Evolutionary conservation across 2,888 invertebrate genomes (phyloP), one percentile per base, ranked within the genome.

Genomic region (Charanyca ferruginea): DNA sequence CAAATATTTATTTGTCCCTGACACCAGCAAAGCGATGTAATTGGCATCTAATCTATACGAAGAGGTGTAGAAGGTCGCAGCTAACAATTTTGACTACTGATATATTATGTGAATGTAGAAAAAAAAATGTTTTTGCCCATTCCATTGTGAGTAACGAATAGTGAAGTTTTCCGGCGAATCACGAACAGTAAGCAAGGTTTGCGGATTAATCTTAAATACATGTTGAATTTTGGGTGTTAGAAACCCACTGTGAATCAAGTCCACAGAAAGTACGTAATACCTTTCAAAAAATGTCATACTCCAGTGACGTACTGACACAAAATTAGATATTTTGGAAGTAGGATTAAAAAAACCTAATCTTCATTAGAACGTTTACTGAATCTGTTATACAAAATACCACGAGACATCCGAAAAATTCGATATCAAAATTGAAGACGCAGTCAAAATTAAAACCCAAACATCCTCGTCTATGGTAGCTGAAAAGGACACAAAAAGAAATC

Each of bases 401-500:
- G n/a, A n/a, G n/a, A 20, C 3, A 5, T 41, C 16, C 61, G 22
- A n/a, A 35, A 42, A 18, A 20, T 0, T 7, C n/a, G 0, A 42
- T 18, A 35, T 0, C 3, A 16, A 25, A 38, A 32, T 45, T 8
- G 62, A 20, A 23, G 18, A 65, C 38, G 52, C 32, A 5, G 0
- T 28, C 16, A 9, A 3, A 0, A 13, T 1, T 13, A 18, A 51
- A 45, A 20, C n/a, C 1, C 3, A 28, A 44, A 38, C 9, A 23
- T 22, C 9, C 1, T 16, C 13, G 9, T 20, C 20, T 18, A 28
- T 3, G 9, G 9, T 0, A 54, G 42, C 73, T 77, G 78, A 48
- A 73, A 78, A 66, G 57, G 75, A 53, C 75, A 74, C 16, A 48
- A 47, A 54, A 28, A n/a, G n/a, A 32, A 47, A 32, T 44, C 47